A percentile compares a stretch with the other conserved stretches of the same genome.
Conservation (phyloP, 1,140 invertebrate species). For the Thaumetopoea pityocampa region DNA sequence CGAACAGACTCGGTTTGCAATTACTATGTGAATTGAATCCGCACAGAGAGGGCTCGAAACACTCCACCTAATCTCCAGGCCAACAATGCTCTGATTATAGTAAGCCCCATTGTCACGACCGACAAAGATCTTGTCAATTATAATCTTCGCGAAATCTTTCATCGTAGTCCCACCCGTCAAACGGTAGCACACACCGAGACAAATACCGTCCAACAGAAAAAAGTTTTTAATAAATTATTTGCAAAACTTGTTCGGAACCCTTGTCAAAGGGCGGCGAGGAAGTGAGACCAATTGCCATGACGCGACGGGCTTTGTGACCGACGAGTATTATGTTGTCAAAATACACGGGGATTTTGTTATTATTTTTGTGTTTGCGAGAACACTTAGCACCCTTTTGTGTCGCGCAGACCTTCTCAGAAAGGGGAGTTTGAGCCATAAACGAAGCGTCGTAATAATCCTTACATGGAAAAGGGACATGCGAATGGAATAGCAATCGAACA, state of each 20-base stretch:
- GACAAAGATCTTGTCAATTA: slow-evolving; percentile 74
- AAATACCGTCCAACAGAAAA: slow-evolving; percentile 48
- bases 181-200: slow-evolving; percentile 55
- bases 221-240: slow-evolving; percentile 73
- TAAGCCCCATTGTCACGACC: slow-evolving; percentile 58
- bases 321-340: slow-evolving; percentile 73
- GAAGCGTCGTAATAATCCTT: slow-evolving; percentile 41
- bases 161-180: slow-evolving; percentile 52
- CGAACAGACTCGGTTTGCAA: slow-evolving; percentile 31
- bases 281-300: slow-evolving; percentile 68
- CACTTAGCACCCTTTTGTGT: slow-evolving; percentile 70
- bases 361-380: slow-evolving; percentile 73
- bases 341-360: slow-evolving; percentile 73
- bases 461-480: slow-evolving; percentile 49
- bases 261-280: slow-evolving; percentile 59
- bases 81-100: slow-evolving; percentile 58
- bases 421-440: slow-evolving; percentile 49
- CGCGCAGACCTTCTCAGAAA: slow-evolving; percentile 46
- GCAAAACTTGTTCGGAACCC: slow-evolving; percentile 67
- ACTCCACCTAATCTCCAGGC: slow-evolving; percentile 56
- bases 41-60: slow-evolving; percentile 13
- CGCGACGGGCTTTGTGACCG: slow-evolving; percentile 66
- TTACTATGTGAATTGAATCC: slow-evolving; percentile 54
- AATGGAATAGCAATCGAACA: slow-evolving; percentile 53
- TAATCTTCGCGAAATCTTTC: slow-evolving; percentile 66